Evolutionary conservation across 2,113 vertebrate species (phyloP), one percentile per base, ranked within the genome.

Genomic region (Asarcornis scutulata): DNA sequence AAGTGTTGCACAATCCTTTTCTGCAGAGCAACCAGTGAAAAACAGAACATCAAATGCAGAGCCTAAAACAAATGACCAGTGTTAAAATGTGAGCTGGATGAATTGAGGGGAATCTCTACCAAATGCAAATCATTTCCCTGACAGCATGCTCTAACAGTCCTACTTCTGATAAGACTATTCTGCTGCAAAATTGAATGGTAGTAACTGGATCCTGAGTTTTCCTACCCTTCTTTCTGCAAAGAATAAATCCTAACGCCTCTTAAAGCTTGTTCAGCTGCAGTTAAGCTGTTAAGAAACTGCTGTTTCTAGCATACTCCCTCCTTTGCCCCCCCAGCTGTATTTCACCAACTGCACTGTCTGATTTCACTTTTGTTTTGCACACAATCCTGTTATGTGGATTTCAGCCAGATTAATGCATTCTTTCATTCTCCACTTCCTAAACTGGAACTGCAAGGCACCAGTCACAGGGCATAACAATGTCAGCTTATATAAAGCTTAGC

Each of bases 71-170:
- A 96, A 71, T 72, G 58, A 69, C 88, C 95, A 95, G 90, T 93
- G 95, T 96, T 56, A 12, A 82, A 88, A 88, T 69, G 94, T 7
- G 66, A 95, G 86, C 75, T 68, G 80, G 55, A 76, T 56, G 89
- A 96, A 86, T 80, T 46, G 36, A 78, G 74, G 76, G 84, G 94
- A 93, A 95, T 94, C 91, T 86, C 95, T 71, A 66, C 67, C 66
- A 80, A 86, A 93, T 84, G 96, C 96, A 96, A 95, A 96, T 96
- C 40, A 84, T 91, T 85, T 94, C 60, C 85, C 60, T n/a, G 84
- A 62, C 50, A 81, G 91, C 52, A 44, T 29, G 68, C 75, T 96
- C 42, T 4, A 79, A 52, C 67, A 83, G 95, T 91, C 93, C 97
- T 96, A 74, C 97, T 97, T 92, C 93, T 92, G 96, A 72, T 85